A percentile compares a stretch with the other conserved stretches of the same genome.
phyloP scores from a whole-genome alignment of 2,797 vertebrate species.

The Toxotes lorentzi region DNA sequence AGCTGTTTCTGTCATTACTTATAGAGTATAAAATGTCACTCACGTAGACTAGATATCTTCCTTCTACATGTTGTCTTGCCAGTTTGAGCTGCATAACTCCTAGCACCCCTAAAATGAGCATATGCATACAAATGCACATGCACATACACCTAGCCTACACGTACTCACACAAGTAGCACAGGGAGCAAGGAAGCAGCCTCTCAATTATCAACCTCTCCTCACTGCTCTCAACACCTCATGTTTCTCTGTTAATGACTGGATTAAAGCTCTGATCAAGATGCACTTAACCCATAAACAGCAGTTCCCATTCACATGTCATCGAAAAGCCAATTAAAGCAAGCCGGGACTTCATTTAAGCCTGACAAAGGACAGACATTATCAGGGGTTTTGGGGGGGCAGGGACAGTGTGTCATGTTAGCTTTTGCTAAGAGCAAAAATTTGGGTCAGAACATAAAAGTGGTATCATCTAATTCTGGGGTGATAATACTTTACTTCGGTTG shows the following conservation, averaged over 20 bases:
- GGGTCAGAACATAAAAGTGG: constrained; percentile 86
- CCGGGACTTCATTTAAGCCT: constrained; percentile 88
- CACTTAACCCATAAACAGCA: constrained; percentile 96
- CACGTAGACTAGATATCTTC: background rate
- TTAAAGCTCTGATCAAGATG: constrained; percentile 94
- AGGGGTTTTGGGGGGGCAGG: constrained; percentile 74
- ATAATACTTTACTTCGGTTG: background rate
- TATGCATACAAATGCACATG: constrained; percentile 4
- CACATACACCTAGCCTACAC: constrained; percentile 9
- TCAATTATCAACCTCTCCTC: constrained; percentile 94
- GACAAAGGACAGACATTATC: constrained; percentile 89
- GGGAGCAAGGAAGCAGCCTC: constrained; percentile 84
- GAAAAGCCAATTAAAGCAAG: constrained; percentile 94
- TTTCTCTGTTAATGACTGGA: constrained; percentile 95
- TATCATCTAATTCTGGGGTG: constrained; percentile 3
- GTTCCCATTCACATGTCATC: constrained; percentile 90
- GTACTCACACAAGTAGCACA: constrained; percentile 37
- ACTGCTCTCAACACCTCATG: constrained; percentile 93
- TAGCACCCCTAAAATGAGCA: constrained; percentile 15
- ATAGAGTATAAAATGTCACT: background rate
- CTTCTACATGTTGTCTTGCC: background rate
- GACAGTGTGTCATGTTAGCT: constrained; percentile 84
- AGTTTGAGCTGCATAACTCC: background rate
- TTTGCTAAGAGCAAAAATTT: constrained; percentile 87
- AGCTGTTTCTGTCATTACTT: background rate